Evolutionary conservation across 2,888 invertebrate species (phyloP), one percentile per base, ranked within the genome.

Genomic region (Zelleria hepariella): DNA sequence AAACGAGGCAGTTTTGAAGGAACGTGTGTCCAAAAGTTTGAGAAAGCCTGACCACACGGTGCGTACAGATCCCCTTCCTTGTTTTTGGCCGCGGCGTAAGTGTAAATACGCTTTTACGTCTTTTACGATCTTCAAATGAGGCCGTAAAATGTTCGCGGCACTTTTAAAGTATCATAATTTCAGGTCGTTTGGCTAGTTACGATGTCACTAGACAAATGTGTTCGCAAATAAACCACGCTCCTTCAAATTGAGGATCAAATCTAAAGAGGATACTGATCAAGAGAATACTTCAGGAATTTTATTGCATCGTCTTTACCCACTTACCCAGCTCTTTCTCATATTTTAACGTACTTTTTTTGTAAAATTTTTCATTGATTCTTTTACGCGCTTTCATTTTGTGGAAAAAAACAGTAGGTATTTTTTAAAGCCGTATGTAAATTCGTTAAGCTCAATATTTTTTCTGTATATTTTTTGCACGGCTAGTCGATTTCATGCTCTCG

Each of bases 121-220:
- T 51, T 51, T 51, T 21, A 51, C 51, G 51, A 51, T 51, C 51
- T 51, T 51, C 51, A 51, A 51, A 51, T 20, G 51, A 51, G 21
- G 18, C 21, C 51, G 51, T 51, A 51, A 51, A 23, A 20, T 21
- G 21, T 51, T 18, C 20, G 51, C 10, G 5, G 20, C 51, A 51
- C 51, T 51, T 51, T 51, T 10, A 2, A 51, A 51, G 51, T 51
- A 51, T 51, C 51, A 51, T 20, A 51, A 51, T 51, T 51, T 51
- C 20, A 21, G 20, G 21, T 51, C 51, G 23, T 51, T 42, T 42
- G 32, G 32, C 32, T 42, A 42, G 32, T 42, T 42, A 42, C 32
- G 32, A 42, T 42, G 32, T 42, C 32, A 15, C 32, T 42, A 42
- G 32, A 42, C 32, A 42, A 42, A 42, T 42, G 32, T 42, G 10